Evolutionary conservation across 64 coral and sea anemone genomes (phyloP).

Genomic region (Porites lutea): DNA sequence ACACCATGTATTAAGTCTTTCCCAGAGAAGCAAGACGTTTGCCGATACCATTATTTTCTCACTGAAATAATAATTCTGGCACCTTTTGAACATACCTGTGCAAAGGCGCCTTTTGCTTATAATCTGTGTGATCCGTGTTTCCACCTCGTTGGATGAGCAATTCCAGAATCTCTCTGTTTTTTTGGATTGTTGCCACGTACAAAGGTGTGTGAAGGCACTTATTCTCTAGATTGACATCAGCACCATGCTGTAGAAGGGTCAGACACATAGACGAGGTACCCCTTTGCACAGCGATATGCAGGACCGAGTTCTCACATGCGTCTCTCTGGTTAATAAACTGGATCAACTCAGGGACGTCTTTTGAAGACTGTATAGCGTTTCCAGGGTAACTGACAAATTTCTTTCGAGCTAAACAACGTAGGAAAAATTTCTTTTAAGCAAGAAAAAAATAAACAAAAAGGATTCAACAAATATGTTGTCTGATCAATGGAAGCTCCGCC

Average conservation of each 20-base stretch:
- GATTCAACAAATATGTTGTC: too few relatives aligned
- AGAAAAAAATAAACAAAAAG: too few relatives aligned
- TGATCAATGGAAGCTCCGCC: too few relatives aligned
- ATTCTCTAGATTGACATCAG: conserved; percentile 41
- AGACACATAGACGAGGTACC: conserved; percentile 58
- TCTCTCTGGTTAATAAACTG: conserved; percentile 55
- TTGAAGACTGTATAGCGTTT: neutral
- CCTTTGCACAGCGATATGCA: conserved; percentile 73
- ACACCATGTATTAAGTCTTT: too few relatives aligned
- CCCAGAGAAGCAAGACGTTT: too few relatives aligned
- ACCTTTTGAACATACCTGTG: conserved; percentile 19
- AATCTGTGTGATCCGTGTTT: conserved; percentile 2
- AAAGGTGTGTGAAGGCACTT: conserved; percentile 60
- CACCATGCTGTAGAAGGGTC: conserved; percentile 46
- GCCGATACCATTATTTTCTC: too few relatives aligned
- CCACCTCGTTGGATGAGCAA: conserved; percentile 36
- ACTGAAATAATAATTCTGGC: too few relatives aligned
- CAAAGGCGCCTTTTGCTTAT: conserved; percentile 29
- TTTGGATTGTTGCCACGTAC: conserved; percentile 41
- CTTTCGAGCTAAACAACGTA: neutral
- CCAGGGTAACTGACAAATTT: conserved; percentile 18
- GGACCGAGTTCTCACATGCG: conserved; percentile 34
- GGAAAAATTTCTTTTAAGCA: too few relatives aligned
- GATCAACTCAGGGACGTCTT: neutral
- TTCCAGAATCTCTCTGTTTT: conserved; percentile 31